phyloP scores from a whole-genome alignment of 2,797 vertebrate species.

The Capromys pilorides region DNA sequence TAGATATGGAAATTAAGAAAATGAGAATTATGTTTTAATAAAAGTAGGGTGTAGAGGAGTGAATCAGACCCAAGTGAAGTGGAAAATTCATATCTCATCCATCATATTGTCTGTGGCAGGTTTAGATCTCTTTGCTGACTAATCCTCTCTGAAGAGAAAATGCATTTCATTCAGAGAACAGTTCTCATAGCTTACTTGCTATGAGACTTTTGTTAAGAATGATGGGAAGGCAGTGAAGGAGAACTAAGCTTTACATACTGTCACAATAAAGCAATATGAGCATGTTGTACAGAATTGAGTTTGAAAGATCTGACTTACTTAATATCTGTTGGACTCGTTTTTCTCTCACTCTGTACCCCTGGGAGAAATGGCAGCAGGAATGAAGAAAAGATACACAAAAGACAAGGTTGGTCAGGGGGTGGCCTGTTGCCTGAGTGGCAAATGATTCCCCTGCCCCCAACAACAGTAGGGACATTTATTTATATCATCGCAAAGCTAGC shows the following conservation, averaged over 20 bases:
- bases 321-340: too few species aligned
- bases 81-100: background rate
- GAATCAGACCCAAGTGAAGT: background rate
- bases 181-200: background rate
- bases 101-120: background rate
- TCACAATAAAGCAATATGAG: background rate
- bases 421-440: too few species aligned
- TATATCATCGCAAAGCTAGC: too few species aligned
- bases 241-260: conserved; percentile 46
- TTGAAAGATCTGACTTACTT: conserved; percentile 62
- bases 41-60: background rate
- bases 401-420: too few species aligned
- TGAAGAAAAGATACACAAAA: too few species aligned
- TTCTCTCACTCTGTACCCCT: too few species aligned
- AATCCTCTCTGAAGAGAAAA: background rate
- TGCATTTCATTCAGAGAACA: conserved; percentile 2
- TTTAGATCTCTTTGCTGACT: background rate
- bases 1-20: background rate
- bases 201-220: conserved; percentile 39
- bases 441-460: too few species aligned
- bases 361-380: too few species aligned
- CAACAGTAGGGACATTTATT: too few species aligned
- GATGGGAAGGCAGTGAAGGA: conserved; percentile 29
- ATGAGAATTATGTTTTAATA: background rate
- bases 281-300: conserved; percentile 62